Evolutionary conservation across 2,113 vertebrate species (phyloP), one percentile per base, ranked within the genome.

Genomic region (Isichthys henryi): DNA sequence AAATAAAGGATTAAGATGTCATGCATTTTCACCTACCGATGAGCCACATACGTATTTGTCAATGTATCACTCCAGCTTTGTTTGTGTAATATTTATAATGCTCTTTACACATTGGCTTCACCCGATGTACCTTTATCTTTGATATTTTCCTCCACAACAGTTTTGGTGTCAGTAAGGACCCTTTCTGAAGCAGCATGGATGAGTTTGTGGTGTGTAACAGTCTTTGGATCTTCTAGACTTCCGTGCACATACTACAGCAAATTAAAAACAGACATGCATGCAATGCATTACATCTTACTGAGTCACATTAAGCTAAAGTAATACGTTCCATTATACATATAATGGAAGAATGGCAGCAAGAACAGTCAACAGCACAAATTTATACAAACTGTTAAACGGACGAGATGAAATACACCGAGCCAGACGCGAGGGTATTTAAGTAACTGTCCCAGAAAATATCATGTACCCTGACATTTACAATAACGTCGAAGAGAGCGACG

Each of bases 201-300:
- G 88, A 99, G 92, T 92, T 99, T 99, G 88, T 99, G 98, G 90
- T 99, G 97, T 19, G 97, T 97, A 48, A 99, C 93, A 0, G 95
- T 97, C 95, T 99, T 99, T 80, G 98, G 98, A 93, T 99, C 98
- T 93, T 99, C 98, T 89, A 98, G 90, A 93, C 95, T 97, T 93
- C 97, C 98, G 11, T 97, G 97, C 5, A 96, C 91, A 92, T 96
- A 98, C 98, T 99, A 90, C 92, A 89, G 19, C 89, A 50, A 49
- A 62, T 45, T 31, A 89, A 31, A 11, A 62, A 74, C 43, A 87
- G 3, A 66, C 19, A 62, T 19, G 15, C 35, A 35, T 85, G 31
- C 43, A 39, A 45, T 45, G 19, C 39, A 83, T 80, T 52, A 70
- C 62, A 31, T 31, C n/a, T 31, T 31, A 70, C 10, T 10, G 27